These are phyloP conservation scores for Smutsia gigantea DNA, from an alignment of 2,797 vertebrate species.

Conservation along the genomic window DNA sequence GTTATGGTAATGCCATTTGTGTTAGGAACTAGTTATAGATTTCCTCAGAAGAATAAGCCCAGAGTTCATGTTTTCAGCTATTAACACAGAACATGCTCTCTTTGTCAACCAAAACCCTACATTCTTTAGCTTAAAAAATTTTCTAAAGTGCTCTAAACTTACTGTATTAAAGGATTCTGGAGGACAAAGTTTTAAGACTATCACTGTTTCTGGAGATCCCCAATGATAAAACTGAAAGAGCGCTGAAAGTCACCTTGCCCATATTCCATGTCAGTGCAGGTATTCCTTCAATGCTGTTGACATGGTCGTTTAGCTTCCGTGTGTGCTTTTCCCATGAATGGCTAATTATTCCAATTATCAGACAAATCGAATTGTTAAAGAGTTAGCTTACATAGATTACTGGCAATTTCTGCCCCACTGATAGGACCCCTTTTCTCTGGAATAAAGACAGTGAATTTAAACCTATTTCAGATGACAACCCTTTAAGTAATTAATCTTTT, in stretches of 20 bases:
- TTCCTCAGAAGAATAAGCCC: not conserved
- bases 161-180: not conserved
- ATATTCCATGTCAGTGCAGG: not conserved
- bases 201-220: conserved; percentile 28
- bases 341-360: not conserved
- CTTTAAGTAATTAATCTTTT: not conserved
- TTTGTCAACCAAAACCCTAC: conserved; percentile 10
- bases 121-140: not conserved
- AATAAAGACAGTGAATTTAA: not conserved
- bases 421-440: not conserved
- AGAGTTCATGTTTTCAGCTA: not conserved
- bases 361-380: not conserved
- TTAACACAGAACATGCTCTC: not conserved
- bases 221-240: not conserved
- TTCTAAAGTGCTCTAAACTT: not conserved
- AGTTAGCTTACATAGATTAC: not conserved
- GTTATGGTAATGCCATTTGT: not conserved
- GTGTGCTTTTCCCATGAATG: not conserved
- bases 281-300: not conserved
- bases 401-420: not conserved
- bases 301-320: not conserved
- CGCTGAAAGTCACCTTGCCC: not conserved
- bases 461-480: not conserved
- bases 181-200: not conserved
- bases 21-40: not conserved